Evolutionary conservation across 1,140 invertebrate genomes (phyloP).

Genomic region (Drosophila takahashii): DNA sequence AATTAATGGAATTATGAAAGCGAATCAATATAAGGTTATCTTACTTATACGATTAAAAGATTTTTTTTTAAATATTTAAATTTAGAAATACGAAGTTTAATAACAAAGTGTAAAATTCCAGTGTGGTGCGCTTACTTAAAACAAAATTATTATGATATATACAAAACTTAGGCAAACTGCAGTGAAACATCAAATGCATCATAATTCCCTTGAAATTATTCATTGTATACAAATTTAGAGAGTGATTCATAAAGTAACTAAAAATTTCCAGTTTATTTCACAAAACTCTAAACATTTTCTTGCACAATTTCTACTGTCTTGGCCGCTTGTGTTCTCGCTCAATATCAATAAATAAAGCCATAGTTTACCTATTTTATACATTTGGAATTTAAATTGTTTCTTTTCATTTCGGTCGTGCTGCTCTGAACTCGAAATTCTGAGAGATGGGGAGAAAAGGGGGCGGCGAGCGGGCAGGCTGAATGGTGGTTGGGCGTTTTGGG

Average conservation of each 20-base stretch:
- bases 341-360: conserved; percentile 59
- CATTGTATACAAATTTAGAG: background rate
- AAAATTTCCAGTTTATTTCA: too few species aligned
- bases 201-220: background rate
- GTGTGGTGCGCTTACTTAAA: background rate
- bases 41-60: too few species aligned
- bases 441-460: background rate
- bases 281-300: background rate
- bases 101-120: too few species aligned
- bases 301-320: conserved; percentile 7
- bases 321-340: conserved; percentile 4
- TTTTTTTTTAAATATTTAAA: too few species aligned
- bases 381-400: conserved; percentile 51
- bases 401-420: conserved; percentile 10
- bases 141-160: background rate
- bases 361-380: conserved; percentile 54
- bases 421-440: conserved; percentile 15
- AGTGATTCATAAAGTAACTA: too few species aligned
- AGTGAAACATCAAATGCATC: background rate
- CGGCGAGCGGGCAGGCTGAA: background rate
- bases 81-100: too few species aligned
- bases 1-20: too few species aligned
- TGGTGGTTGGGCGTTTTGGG: conserved; percentile 4
- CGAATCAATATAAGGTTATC: too few species aligned
- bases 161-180: background rate